phyloP scores from a whole-genome alignment of 2,113 vertebrate species.

The Gymnobelideus leadbeateri region DNA sequence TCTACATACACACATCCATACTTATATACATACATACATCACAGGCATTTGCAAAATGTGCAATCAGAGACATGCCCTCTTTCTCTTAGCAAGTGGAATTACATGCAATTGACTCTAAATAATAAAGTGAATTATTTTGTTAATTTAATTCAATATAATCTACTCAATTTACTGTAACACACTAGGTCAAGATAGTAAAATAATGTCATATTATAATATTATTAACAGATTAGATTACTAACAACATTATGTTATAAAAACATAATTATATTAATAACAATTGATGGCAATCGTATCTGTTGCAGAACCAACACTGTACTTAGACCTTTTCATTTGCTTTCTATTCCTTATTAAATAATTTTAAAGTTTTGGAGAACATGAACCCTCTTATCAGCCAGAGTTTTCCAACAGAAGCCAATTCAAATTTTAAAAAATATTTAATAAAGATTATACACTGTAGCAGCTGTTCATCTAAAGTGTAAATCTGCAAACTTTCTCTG shows the following conservation, averaged over 20 bases:
- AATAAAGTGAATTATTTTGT: constrained; percentile 49
- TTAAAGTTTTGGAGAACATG: constrained; percentile 60
- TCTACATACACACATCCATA: neutral
- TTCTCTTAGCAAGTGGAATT: constrained; percentile 54
- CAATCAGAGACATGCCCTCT: constrained; percentile 42
- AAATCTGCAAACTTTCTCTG: constrained; percentile 77
- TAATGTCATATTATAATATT: constrained; percentile 11
- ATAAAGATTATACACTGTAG: constrained; percentile 76
- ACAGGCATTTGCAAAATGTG: neutral
- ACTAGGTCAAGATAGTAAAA: constrained; percentile 35
- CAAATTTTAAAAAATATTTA: constrained; percentile 75
- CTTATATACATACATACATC: neutral
- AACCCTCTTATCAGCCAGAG: constrained; percentile 57
- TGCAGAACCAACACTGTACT: constrained; percentile 22
- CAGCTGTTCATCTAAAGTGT: constrained; percentile 77
- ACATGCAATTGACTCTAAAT: constrained; percentile 54
- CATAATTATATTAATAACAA: no score
- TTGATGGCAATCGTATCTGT: neutral
- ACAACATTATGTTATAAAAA: neutral
- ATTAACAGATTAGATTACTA: neutral
- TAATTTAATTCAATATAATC: constrained; percentile 67
- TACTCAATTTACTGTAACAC: constrained; percentile 58
- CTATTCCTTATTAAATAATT: constrained; percentile 66
- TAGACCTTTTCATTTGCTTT: constrained; percentile 18
- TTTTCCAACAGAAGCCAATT: constrained; percentile 58